Evolutionary conservation across 2,888 invertebrate species (phyloP).

Genomic region (Drosophila suboccidentalis): DNA sequence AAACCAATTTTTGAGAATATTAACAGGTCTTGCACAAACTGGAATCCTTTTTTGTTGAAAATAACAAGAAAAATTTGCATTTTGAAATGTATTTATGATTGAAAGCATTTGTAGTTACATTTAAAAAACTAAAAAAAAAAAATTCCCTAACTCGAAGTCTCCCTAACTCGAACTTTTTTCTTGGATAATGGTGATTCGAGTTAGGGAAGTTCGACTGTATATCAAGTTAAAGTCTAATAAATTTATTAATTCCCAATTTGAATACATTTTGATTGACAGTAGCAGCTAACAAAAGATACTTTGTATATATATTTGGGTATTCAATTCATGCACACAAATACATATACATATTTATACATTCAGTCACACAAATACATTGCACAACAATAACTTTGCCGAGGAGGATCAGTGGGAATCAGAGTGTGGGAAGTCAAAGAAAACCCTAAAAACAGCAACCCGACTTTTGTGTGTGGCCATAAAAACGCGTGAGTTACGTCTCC

Average conservation of each 20-base stretch:
- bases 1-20: no score
- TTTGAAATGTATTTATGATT: no score
- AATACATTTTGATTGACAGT: constrained; percentile 1
- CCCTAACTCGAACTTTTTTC: no score
- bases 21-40: no score
- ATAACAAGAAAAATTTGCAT: no score
- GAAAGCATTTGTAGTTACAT: no score
- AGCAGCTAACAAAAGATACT: constrained; percentile 17
- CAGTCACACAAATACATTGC: neutral
- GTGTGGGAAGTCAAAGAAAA: constrained; percentile 68
- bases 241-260: constrained; percentile 17
- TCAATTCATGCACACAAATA: constrained; percentile 44
- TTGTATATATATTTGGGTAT: constrained; percentile 41
- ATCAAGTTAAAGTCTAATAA: neutral
- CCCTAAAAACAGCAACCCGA: constrained; percentile 51
- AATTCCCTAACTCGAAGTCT: no score
- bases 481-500: constrained; percentile 70
- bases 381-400: constrained; percentile 40
- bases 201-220: no score
- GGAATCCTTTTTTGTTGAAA: no score
- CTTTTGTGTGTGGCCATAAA: constrained; percentile 76
- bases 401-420: constrained; percentile 68
- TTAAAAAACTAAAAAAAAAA: no score
- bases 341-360: constrained; percentile 16
- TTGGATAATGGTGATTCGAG: no score